Conservation (phyloP, 2,888 invertebrate genomes). For the Eupeodes latifasciatus region DNA sequence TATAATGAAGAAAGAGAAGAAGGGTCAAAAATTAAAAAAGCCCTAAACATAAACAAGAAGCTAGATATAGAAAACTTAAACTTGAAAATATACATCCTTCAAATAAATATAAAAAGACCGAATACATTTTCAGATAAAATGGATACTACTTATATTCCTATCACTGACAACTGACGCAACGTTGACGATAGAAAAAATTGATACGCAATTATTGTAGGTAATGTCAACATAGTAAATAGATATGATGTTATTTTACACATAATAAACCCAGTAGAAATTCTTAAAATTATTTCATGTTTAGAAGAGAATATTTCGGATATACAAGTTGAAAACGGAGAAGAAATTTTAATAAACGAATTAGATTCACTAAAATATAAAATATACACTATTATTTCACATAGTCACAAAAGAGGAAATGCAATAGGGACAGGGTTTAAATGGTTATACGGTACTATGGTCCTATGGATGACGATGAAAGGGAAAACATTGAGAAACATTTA, state of each 20-base stretch:
- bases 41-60: background rate
- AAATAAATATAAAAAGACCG: background rate
- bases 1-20: slow-evolving; percentile 7
- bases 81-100: background rate
- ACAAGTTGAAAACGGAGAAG: background rate
- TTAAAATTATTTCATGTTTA: background rate
- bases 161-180: too few species aligned
- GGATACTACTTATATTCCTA: background rate
- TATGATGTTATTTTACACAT: too few species aligned
- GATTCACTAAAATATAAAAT: background rate
- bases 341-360: background rate
- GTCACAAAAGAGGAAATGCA: background rate
- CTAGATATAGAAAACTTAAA: slow-evolving; percentile 13
- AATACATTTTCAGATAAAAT: slow-evolving; percentile 3
- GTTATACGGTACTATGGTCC: background rate
- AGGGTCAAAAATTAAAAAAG: background rate
- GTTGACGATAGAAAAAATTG: too few species aligned
- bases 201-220: too few species aligned
- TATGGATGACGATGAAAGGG: background rate
- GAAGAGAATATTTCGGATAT: background rate
- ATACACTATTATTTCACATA: background rate
- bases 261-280: background rate
- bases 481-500: background rate
- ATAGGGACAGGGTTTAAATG: background rate
- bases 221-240: too few species aligned